Percentiles rank a stretch among this genome's conserved stretches.
These are phyloP conservation scores for Plebejus argus DNA, from an alignment of 2,888 invertebrate genomes.

Conservation along the genomic window DNA sequence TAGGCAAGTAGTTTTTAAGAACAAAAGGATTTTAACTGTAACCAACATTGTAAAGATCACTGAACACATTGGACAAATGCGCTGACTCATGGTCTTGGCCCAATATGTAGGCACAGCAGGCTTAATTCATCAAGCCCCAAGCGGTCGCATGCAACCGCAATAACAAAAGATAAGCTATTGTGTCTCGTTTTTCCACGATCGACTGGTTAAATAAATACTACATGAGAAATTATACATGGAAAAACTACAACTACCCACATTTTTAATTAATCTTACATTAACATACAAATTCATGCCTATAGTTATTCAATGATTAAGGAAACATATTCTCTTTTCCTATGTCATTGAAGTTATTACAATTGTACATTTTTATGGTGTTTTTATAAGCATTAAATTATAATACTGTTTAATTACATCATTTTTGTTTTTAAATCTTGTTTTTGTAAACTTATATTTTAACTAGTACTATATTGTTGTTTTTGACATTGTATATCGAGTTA, in stretches of 20 bases:
- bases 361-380: slow-evolving; percentile 11
- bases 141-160: too few relatives aligned
- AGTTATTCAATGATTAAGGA: too few relatives aligned
- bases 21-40: too few relatives aligned
- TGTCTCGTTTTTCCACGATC: too few relatives aligned
- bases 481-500: neutral
- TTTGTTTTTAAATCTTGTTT: neutral
- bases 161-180: too few relatives aligned
- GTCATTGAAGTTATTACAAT: neutral
- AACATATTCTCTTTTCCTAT: too few relatives aligned
- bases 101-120: neutral
- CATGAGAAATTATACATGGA: neutral
- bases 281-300: slow-evolving; percentile 26
- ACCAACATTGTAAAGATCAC: too few relatives aligned
- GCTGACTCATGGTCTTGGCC: too few relatives aligned
- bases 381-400: neutral
- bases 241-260: neutral
- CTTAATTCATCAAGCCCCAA: too few relatives aligned
- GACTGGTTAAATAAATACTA: too few relatives aligned
- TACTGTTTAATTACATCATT: neutral
- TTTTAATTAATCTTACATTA: neutral
- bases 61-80: too few relatives aligned
- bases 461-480: neutral
- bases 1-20: neutral
- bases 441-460: neutral